Evolutionary conservation across 1,140 invertebrate genomes (phyloP).

Genomic region (Drosophila trapezifrons): DNA sequence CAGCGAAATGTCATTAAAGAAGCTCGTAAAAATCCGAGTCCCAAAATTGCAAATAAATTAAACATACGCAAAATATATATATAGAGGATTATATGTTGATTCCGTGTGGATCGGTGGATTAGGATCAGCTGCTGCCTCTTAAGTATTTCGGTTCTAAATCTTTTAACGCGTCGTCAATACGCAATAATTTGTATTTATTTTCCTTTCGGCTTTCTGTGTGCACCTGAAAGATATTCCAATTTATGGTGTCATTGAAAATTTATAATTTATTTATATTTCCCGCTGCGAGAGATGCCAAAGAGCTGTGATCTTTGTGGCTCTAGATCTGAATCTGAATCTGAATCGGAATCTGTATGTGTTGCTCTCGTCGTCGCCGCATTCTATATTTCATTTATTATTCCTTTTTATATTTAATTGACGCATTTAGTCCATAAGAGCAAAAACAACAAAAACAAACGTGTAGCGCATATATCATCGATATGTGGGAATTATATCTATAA

Average conservation of each 20-base stretch:
- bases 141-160: slow-evolving; percentile 43
- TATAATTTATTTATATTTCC: slow-evolving; percentile 77
- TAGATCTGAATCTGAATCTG: slow-evolving; percentile 14
- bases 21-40: slow-evolving; percentile 66
- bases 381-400: slow-evolving; percentile 31
- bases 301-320: slow-evolving; percentile 1
- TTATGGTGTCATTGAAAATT: slow-evolving; percentile 70
- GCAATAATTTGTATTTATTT: slow-evolving; percentile 36
- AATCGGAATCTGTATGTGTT: too few relatives aligned
- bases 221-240: slow-evolving; percentile 40
- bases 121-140: slow-evolving; percentile 7
- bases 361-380: slow-evolving; percentile 22
- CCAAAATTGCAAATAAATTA: slow-evolving; percentile 48
- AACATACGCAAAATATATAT: slow-evolving; percentile 21
- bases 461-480: slow-evolving; percentile 66
- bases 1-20: slow-evolving; percentile 74
- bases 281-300: slow-evolving; percentile 4
- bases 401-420: slow-evolving; percentile 74
- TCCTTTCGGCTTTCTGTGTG: slow-evolving; percentile 7
- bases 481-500: slow-evolving; percentile 55
- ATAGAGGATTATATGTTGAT: slow-evolving; percentile 33
- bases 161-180: slow-evolving; percentile 55
- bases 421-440: slow-evolving; percentile 67
- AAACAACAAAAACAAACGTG: slow-evolving; percentile 46
- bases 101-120: slow-evolving; percentile 35